phyloP scores from a whole-genome alignment of 2,113 vertebrate genomes.

The Leucosticte australis region DNA sequence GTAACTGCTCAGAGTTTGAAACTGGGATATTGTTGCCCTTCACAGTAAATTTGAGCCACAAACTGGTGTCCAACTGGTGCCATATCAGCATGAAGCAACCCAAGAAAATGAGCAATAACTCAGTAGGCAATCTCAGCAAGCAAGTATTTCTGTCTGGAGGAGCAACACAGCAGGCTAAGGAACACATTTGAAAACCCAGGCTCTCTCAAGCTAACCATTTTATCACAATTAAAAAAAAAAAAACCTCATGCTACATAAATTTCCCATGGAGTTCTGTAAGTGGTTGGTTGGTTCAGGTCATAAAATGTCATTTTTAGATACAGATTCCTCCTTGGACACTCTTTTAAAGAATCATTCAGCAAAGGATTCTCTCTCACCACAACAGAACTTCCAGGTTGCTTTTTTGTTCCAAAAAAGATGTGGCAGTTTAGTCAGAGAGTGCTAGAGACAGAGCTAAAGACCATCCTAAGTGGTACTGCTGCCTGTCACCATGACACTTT shows the following conservation, averaged over 20 bases:
- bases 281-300: not conserved
- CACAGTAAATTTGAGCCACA: not conserved
- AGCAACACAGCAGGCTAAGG: not conserved
- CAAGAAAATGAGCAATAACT: not conserved
- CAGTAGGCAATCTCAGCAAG: not conserved
- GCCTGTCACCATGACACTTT: too few species aligned
- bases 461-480: not conserved
- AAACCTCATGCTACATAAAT: rapidly evolving
- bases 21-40: not conserved
- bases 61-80: not conserved
- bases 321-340: not conserved
- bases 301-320: not conserved
- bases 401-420: not conserved
- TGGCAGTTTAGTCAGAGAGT: not conserved
- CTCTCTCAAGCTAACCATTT: not conserved
- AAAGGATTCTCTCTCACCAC: not conserved
- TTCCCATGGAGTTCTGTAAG: not conserved
- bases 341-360: not conserved
- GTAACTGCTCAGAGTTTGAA: not conserved
- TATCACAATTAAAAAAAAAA: not conserved
- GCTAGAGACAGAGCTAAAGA: not conserved
- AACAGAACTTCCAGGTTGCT: not conserved
- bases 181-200: not conserved
- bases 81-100: not conserved
- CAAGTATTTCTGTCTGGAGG: not conserved